Evolutionary conservation across 2,888 invertebrate species (phyloP).

Genomic region (Ophonus ardosiacus): DNA sequence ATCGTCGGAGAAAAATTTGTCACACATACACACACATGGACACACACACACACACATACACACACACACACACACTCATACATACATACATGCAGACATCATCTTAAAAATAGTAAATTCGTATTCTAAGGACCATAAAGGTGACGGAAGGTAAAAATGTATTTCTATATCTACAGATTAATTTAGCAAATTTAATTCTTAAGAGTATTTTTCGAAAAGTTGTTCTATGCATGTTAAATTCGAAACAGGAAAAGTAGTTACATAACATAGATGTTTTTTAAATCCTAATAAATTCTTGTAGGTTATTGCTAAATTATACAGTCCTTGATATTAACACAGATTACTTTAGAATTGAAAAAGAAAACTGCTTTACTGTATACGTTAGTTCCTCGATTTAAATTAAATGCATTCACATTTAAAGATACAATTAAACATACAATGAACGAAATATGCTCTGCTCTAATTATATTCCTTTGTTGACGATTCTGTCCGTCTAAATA

Average conservation of each 20-base stretch:
- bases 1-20: too few relatives aligned
- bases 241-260: conserved; percentile 21
- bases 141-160: too few relatives aligned
- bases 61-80: too few relatives aligned
- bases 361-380: background rate
- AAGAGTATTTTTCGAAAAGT: background rate
- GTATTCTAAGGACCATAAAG: too few relatives aligned
- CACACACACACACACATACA: too few relatives aligned
- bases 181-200: too few relatives aligned
- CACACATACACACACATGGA: too few relatives aligned
- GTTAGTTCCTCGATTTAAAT: conserved; percentile 2
- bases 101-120: too few relatives aligned
- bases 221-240: background rate
- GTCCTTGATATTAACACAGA: conserved; percentile 37
- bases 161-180: too few relatives aligned
- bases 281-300: background rate
- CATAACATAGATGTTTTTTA: conserved; percentile 1
- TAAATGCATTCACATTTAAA: background rate
- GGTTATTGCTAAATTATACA: conserved; percentile 33
- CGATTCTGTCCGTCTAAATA: background rate
- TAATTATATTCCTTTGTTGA: background rate
- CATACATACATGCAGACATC: too few relatives aligned
- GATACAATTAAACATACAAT: background rate
- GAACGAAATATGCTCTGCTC: background rate
- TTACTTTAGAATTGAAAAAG: conserved; percentile 4